Conservation (phyloP, 2,888 invertebrate genomes). For the Noctua comes region DNA sequence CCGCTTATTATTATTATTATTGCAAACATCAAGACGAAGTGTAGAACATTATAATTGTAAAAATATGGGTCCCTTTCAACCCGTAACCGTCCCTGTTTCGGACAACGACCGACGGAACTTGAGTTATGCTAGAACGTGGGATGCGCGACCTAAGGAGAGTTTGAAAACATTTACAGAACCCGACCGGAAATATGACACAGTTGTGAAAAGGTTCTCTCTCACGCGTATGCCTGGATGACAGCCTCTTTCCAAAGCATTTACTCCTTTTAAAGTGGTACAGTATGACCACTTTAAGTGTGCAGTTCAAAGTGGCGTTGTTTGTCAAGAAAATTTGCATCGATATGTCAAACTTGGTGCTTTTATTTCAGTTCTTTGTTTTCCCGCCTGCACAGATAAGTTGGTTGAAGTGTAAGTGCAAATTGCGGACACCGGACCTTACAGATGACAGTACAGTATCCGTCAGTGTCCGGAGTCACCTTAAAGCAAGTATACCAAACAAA, state of each 20-base stretch:
- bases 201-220: background rate
- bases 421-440: background rate
- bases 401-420: background rate
- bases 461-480: background rate
- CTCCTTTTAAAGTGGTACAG: background rate
- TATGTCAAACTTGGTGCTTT: no score
- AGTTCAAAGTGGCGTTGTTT: no score
- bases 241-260: background rate
- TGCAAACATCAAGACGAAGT: constrained; percentile 66
- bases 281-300: no score
- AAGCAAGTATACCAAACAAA: background rate
- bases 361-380: no score
- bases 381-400: no score
- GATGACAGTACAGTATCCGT: background rate
- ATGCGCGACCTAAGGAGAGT: background rate
- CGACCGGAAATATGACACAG: background rate
- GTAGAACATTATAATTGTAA: constrained; percentile 60
- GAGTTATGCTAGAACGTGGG: constrained; percentile 21
- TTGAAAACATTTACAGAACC: background rate
- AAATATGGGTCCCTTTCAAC: constrained; percentile 60
- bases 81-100: constrained; percentile 53
- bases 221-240: background rate
- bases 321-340: no score
- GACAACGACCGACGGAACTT: constrained; percentile 48
- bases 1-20: constrained; percentile 62